phyloP scores from a whole-genome alignment of 2,113 vertebrate genomes.

The Probosciger aterrimus region DNA sequence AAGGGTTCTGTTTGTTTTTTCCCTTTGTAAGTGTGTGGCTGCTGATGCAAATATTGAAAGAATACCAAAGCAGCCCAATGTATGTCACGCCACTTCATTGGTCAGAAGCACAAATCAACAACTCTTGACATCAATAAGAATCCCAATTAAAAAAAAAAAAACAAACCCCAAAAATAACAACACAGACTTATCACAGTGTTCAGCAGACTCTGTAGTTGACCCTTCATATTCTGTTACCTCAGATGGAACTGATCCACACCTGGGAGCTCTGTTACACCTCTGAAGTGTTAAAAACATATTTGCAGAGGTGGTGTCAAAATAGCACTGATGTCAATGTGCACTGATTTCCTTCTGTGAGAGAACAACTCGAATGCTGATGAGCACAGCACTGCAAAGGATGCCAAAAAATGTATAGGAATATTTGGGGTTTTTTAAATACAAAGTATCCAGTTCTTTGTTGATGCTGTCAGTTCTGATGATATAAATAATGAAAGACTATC shows the following conservation, averaged over 20 bases:
- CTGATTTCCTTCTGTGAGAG: not conserved
- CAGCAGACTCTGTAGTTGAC: not conserved
- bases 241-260: not conserved
- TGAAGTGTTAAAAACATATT: not conserved
- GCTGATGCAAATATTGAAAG: not conserved
- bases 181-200: not conserved
- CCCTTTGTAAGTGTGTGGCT: not conserved
- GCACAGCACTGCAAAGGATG: not conserved
- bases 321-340: not conserved
- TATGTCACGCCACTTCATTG: not conserved
- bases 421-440: not conserved
- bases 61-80: not conserved
- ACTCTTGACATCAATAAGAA: not conserved
- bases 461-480: not conserved
- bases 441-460: rapidly evolving
- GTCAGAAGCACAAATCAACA: not conserved
- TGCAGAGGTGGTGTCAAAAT: not conserved
- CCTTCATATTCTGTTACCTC: not conserved
- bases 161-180: not conserved
- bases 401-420: not conserved
- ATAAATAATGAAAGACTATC: not conserved
- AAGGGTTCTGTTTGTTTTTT: not conserved
- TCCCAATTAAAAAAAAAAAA: not conserved
- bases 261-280: not conserved
- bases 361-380: not conserved